Evolutionary conservation across 2,888 invertebrate species (phyloP).

Genomic region (Drosophila emarginata): DNA sequence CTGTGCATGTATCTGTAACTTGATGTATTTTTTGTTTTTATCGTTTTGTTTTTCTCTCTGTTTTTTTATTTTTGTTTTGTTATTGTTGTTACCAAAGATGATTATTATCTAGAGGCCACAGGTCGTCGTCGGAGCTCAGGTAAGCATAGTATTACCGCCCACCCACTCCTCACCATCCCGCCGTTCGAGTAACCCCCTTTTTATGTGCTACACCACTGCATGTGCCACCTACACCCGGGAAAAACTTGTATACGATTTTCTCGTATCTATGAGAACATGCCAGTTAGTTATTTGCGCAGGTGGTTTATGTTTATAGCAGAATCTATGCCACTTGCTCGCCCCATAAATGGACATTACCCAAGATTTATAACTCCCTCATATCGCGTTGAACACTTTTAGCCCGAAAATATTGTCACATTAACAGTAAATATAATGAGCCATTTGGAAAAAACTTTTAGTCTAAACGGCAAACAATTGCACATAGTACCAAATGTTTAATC

Average conservation of each 20-base stretch:
- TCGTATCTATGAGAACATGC: conserved; percentile 31
- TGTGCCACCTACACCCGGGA: conserved; percentile 17
- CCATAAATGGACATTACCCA: conserved; percentile 64
- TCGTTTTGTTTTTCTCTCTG: conserved; percentile 37
- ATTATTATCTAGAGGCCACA: conserved; percentile 82
- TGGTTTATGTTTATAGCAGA: conserved; percentile 53
- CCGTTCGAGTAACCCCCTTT: not conserved
- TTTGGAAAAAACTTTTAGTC: conserved; percentile 20
- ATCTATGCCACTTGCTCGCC: conserved; percentile 76
- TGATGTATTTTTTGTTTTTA: conserved; percentile 33
- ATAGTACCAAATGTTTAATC: not conserved
- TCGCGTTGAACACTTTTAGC: conserved; percentile 10
- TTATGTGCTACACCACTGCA: conserved; percentile 8
- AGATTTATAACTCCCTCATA: conserved; percentile 46
- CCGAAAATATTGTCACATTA: conserved; percentile 59
- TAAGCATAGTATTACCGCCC: too few relatives aligned
- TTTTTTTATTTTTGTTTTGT: conserved; percentile 41
- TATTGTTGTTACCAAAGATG: conserved; percentile 63
- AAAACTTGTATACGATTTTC: conserved; percentile 14
- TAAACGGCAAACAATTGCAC: not conserved
- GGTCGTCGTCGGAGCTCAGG: conserved; percentile 82
- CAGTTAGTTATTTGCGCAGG: conserved; percentile 74
- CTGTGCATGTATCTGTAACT: conserved; percentile 50
- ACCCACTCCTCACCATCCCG: not conserved
- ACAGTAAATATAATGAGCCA: conserved; percentile 55